Evolutionary conservation across 2,888 invertebrate species (phyloP).

Genomic region (Drosophila longiperda): DNA sequence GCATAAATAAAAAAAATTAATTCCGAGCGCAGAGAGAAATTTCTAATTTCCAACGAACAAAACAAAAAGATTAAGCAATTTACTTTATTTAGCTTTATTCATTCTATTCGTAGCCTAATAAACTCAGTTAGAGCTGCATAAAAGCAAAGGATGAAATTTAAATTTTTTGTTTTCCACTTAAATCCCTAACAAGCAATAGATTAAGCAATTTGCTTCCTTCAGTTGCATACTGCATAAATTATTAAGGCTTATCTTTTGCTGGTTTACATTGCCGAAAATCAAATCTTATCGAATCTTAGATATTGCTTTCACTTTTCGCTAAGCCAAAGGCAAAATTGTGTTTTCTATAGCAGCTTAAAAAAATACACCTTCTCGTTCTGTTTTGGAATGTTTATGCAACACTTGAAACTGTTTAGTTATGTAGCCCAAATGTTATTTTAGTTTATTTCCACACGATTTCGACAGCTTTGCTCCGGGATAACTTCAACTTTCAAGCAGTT

Average conservation of each 20-base stretch:
- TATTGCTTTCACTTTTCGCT: neutral
- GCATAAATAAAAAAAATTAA: no score
- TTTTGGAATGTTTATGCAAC: constrained; percentile 25
- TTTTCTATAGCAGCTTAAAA: neutral
- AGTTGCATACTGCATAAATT: neutral
- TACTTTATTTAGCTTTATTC: neutral
- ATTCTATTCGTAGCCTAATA: no score
- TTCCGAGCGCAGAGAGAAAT: neutral
- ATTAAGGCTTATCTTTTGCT: neutral
- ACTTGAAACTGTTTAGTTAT: constrained; percentile 29
- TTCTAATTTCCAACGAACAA: neutral
- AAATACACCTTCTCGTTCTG: neutral
- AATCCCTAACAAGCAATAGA: neutral
- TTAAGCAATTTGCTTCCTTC: no score
- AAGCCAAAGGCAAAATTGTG: neutral
- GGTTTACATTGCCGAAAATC: neutral
- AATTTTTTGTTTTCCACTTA: neutral
- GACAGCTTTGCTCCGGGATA: neutral
- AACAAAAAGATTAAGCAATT: neutral
- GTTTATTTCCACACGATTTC: neutral
- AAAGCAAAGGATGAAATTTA: neutral
- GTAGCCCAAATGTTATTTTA: constrained; percentile 15
- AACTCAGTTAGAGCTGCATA: neutral
- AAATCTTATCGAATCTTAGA: neutral
- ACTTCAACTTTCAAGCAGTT: constrained; percentile 22